Conservation (phyloP, 1,140 invertebrate genomes). For the Melipona quadrifasciata region DNA sequence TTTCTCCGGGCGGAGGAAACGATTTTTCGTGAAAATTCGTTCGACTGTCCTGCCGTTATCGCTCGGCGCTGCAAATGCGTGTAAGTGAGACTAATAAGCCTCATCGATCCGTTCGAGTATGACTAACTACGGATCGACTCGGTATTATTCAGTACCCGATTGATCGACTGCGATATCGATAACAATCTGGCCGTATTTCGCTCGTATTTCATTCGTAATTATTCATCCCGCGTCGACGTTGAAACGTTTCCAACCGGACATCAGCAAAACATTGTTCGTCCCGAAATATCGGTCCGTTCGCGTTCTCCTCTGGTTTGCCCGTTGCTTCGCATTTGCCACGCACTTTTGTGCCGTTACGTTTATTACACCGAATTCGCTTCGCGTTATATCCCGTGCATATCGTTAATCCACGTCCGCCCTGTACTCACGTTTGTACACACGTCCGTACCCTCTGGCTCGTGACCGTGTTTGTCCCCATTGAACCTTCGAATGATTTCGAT, state of each 20-base stretch:
- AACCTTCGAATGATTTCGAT: constrained; percentile 1
- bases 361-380: neutral
- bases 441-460: neutral
- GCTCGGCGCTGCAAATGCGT: neutral
- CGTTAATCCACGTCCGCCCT: neutral
- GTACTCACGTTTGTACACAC: neutral
- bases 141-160: neutral
- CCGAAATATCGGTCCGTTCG: neutral
- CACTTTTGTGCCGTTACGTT: neutral
- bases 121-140: neutral
- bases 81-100: neutral
- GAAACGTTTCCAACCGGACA: neutral
- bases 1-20: neutral
- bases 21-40: neutral
- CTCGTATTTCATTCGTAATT: neutral
- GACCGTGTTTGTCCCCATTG: too few species aligned
- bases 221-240: neutral
- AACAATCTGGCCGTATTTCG: neutral
- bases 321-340: neutral
- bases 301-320: neutral
- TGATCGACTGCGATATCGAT: neutral
- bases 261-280: neutral
- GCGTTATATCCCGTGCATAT: neutral
- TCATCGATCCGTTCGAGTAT: neutral
- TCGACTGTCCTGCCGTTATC: neutral